phyloP scores from a whole-genome alignment of 2,113 vertebrate genomes.

The Rousettus leschenaultii region DNA sequence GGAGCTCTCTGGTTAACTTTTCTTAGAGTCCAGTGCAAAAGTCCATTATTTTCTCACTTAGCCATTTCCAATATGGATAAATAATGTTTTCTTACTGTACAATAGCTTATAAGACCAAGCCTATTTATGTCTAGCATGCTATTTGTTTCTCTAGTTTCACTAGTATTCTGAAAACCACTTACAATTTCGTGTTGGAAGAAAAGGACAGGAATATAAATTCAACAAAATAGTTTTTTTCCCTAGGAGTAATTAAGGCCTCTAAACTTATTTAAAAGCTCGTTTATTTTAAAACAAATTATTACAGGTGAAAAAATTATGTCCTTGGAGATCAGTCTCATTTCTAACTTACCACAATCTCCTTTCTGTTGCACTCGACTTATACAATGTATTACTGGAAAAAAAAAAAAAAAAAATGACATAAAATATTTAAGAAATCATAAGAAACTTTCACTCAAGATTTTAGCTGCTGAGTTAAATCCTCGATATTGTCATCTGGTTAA shows the following conservation, averaged over 20 bases:
- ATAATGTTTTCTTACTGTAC: not conserved
- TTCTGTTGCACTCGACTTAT: not conserved
- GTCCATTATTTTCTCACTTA: not conserved
- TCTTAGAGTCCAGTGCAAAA: not conserved
- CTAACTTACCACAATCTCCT: not conserved
- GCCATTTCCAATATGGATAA: not conserved
- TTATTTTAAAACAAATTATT: constrained; percentile 38
- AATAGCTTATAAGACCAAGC: not conserved
- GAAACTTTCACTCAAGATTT: not conserved
- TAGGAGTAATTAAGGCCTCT: not conserved
- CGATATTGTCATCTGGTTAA: not conserved
- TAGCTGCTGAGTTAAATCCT: constrained; percentile 29
- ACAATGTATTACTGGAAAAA: not conserved
- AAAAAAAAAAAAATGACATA: constrained; percentile 4
- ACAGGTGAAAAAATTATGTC: not conserved
- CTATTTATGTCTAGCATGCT: not conserved
- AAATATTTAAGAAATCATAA: constrained; percentile 50
- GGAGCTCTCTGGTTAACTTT: not conserved
- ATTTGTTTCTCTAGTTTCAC: not conserved
- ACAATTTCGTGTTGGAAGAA: not conserved
- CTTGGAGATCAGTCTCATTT: not conserved
- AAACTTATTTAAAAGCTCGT: constrained; percentile 14
- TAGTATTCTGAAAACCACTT: constrained; percentile 5
- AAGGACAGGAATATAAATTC: not conserved
- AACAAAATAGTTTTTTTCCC: not conserved